These are phyloP conservation scores for Nibea coibor DNA, from an alignment of 2,113 vertebrate genomes.

Conservation along the genomic window DNA sequence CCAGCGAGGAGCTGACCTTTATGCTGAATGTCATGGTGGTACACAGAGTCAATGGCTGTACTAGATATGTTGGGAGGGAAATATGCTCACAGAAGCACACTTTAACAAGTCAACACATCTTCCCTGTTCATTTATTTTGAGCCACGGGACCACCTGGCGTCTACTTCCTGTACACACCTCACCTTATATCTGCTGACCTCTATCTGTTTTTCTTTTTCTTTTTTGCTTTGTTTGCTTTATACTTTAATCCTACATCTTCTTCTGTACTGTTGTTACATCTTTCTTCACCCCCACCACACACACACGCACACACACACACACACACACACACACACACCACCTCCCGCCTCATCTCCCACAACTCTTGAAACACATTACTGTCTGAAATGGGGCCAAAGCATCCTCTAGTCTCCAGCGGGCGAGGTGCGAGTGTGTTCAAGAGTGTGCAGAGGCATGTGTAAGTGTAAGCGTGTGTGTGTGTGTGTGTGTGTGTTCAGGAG, in stretches of 20 bases:
- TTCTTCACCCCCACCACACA: background rate
- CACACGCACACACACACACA: background rate
- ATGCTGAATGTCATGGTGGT: constrained; percentile 66
- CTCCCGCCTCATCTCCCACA: constrained; percentile 36
- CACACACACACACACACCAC: background rate
- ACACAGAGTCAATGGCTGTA: constrained; percentile 47
- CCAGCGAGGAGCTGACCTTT: constrained; percentile 74
- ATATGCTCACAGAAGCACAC: constrained; percentile 17
- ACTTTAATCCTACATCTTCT: constrained; percentile 2
- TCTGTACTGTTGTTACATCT: constrained; percentile 19
- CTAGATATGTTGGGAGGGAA: constrained; percentile 43
- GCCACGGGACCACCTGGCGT: background rate
- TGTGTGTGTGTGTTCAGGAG: constrained; percentile 29
- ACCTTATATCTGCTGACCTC: constrained; percentile 7
- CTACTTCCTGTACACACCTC: background rate
- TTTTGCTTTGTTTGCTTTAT: background rate
- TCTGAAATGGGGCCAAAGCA: constrained; percentile 81
- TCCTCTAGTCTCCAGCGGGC: constrained; percentile 67
- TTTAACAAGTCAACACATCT: constrained; percentile 10
- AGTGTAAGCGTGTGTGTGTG: constrained; percentile 39
- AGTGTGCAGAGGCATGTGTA: constrained; percentile 50
- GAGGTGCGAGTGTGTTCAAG: constrained; percentile 56
- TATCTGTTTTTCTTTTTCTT: background rate
- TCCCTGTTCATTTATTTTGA: constrained; percentile 16
- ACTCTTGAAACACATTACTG: constrained; percentile 66